phyloP scores from a whole-genome alignment of 1,140 invertebrate species.

The Apolygus lucorum region DNA sequence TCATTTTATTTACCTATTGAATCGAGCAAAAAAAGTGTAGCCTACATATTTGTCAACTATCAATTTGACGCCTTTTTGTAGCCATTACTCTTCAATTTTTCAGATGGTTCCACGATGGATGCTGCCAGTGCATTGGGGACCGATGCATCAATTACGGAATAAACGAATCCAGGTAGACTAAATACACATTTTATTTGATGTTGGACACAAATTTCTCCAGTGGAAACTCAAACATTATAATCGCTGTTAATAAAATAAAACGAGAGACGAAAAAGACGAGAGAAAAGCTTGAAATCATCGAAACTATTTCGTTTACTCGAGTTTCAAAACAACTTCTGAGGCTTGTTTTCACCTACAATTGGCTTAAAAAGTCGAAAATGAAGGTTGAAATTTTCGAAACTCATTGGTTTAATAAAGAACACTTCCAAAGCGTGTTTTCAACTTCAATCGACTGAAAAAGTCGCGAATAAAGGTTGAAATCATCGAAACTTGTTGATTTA shows the following conservation, averaged over 20 bases:
- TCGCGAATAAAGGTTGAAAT: no score
- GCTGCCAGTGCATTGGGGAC: slow-evolving; percentile 86
- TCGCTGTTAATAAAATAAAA: neutral
- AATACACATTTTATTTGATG: neutral
- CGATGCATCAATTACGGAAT: slow-evolving; percentile 88
- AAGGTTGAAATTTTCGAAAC: no score
- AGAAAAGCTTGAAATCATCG: neutral
- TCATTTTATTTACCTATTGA: no score
- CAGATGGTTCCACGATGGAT: slow-evolving; percentile 86
- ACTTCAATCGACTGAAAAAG: no score
- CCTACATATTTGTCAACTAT: no score
- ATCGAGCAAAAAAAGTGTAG: no score
- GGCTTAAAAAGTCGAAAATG: no score
- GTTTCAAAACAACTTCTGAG: neutral
- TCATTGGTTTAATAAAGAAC: no score
- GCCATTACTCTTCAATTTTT: neutral
- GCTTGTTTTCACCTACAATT: neutral
- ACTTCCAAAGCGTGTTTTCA: no score
- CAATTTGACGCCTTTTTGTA: no score
- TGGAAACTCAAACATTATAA: neutral
- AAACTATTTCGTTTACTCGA: neutral
- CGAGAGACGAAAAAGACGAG: neutral
- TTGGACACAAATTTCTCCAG: neutral
- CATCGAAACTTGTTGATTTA: no score
- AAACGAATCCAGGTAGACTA: slow-evolving; percentile 64